These are phyloP conservation scores for Tupaia chinensis DNA, from an alignment of 2,113 vertebrate genomes.

Conservation along the genomic window DNA sequence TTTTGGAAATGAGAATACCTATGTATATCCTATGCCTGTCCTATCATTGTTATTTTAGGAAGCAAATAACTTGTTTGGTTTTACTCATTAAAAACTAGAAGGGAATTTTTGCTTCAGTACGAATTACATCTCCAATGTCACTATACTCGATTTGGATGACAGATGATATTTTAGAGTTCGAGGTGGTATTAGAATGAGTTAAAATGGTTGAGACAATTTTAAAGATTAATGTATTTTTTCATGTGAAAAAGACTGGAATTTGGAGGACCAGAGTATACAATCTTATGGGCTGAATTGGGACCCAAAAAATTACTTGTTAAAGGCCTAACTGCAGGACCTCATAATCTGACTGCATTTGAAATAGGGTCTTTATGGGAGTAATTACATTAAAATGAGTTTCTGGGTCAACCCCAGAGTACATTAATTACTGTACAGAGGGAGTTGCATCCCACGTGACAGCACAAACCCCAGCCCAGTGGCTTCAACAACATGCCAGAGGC, in stretches of 20 bases:
- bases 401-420: too few species aligned
- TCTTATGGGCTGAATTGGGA: not conserved
- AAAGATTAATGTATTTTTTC: not conserved
- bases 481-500: too few species aligned
- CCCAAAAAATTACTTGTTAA: not conserved
- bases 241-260: not conserved
- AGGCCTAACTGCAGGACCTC: not conserved
- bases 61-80: too few species aligned
- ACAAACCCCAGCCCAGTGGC: too few species aligned
- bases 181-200: not conserved
- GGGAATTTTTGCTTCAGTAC: not conserved
- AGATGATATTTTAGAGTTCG: not conserved
- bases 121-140: not conserved
- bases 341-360: not conserved
- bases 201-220: not conserved
- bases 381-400: not conserved
- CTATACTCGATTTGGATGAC: not conserved
- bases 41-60: not conserved
- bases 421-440: too few species aligned
- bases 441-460: too few species aligned
- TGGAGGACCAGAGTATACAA: not conserved
- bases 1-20: not conserved
- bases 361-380: not conserved
- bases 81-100: not conserved
- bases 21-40: not conserved